Base-by-base conservation (phyloP, 2,113 vertebrate genomes). In the Cyphomyrus discorhynchus region DNA sequence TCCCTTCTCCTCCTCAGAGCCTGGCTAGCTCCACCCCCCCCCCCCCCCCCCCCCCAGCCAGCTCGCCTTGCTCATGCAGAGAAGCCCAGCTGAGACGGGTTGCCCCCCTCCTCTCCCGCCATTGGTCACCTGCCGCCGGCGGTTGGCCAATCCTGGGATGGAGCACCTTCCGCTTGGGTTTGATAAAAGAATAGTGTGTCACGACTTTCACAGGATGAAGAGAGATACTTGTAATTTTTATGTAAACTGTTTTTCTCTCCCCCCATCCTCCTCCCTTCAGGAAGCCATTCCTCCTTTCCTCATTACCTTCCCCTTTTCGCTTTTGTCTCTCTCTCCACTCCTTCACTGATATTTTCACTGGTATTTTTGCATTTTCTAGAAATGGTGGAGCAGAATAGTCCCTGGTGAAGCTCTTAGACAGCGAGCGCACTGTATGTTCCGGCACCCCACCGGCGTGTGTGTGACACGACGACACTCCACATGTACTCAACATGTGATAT, bases 181-280 rank as follows among this genome's bases (percentile, higher is more conserved):
- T 84, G 77, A 89, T 84, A 62, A 84, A 84, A 42, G n/a, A 84
- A 84, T 82, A 47, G 88, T 85, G 49, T 89, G 88, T 89, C 49
- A 89, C 35, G 77, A 89, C 80, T 89, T 62, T 19, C 50, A 56
- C 27, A 62, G 80, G 89, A 88, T 82, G 74, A 35, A 89, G 88
- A 74, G 31, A 62, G 80, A 84, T 89, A 82, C 49, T 88, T 89
- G 39, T 84, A 56, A 74, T 84, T 89, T 89, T 84, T 77, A 58
- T 87, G 52, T 87, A 87, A 90, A 77, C 66, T 90, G 89, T 45
- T 90, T 87, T 74, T 49, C 85, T 86, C 53, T 31, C 80, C 42
- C 46, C 39, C 39, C 8, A 52, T 35, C 50, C 50, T 89, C 77
- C 80, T 84, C 88, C 66, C 45, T 31, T 88, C 52, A 58, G 52